A percentile compares a stretch with the other conserved stretches of the same genome.
These are phyloP conservation scores for Labroides dimidiatus DNA, from an alignment of 2,797 vertebrate genomes.

Conservation along the genomic window DNA sequence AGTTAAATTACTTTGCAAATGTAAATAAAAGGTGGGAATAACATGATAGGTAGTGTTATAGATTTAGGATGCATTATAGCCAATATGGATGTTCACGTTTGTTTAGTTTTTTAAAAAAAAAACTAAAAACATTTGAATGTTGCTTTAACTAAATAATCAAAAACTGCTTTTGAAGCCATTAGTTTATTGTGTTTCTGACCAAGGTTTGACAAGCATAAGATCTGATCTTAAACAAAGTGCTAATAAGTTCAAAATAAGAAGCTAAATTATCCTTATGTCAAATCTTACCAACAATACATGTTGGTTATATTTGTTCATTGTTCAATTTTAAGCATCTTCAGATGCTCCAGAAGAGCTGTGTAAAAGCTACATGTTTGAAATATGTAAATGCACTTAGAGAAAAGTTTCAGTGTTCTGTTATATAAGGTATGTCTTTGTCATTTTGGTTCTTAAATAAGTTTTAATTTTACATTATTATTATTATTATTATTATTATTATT, in stretches of 20 bases:
- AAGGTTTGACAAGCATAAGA: background rate
- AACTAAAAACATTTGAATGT: too few species aligned
- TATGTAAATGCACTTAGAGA: background rate
- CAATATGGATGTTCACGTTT: too few species aligned
- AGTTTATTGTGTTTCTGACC: background rate
- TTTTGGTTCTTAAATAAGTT: slow-evolving; percentile 4
- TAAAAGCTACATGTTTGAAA: slow-evolving; percentile 1
- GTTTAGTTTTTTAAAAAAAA: background rate
- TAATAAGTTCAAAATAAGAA: background rate
- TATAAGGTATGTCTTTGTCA: background rate
- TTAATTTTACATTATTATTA: too few species aligned
- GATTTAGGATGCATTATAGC: too few species aligned
- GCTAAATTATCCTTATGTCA: background rate
- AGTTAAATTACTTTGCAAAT: too few species aligned
- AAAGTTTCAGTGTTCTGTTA: background rate
- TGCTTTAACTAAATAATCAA: slow-evolving; percentile 3
- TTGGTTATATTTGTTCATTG: too few species aligned
- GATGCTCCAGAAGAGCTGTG: background rate
- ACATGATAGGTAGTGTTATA: too few species aligned
- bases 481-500: too few species aligned
- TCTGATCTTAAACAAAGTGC: background rate
- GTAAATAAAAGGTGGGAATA: too few species aligned
- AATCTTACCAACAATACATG: background rate
- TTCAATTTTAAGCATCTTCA: too few species aligned
- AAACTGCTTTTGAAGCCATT: background rate